Base-by-base conservation (phyloP, 1,140 invertebrate genomes). In the Lerema accius region DNA sequence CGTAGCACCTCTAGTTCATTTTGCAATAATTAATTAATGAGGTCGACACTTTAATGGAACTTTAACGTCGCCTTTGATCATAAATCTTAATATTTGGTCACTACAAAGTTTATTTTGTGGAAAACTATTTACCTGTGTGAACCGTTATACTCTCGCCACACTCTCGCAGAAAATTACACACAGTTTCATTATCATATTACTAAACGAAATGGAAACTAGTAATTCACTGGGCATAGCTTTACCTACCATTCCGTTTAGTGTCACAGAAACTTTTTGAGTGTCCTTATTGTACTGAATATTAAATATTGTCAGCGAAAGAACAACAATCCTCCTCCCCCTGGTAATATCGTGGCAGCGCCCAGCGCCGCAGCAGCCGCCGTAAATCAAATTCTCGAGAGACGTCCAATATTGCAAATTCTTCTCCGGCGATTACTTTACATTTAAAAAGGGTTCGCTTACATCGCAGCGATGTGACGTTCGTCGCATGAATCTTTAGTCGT, bases 21-120 rank as follows among this genome's bases (percentile, higher is more conserved):
- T 56, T 45, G 53, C 39, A 56, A 56, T 56, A 56, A 56, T 56
- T 56, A 56, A 56, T 56, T 56, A 56, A 56, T 56, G 53, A 56
- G 9, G 19, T 11, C n/a, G 51, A 43, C 53, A 32, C 19, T 13
- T 55, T 51, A 56, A 56, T 45, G 53, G 40, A 26, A 45, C 28
- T 56, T 56, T 56, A 56, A 56, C 26, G 53, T 28, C 19, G 53
- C 40, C 14, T 32, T 45, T 45, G 23, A 0, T 32, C 14, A 42
- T 45, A 45, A 56, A 56, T 56, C 19, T 45, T 32, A 45, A 56
- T 28, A 43, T 23, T 43, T 56, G 9, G 37, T 17, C 15, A 32
- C 17, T 32, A 7, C 9, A 32, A 4, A 9, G 1, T 17, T 45
- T 39, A 39, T 39, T 51, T 4, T 6, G 15, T 26, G 10, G 10